These are phyloP conservation scores for Dendropsophus ebraccatus DNA, from an alignment of 2,113 vertebrate species.

Conservation along the genomic window DNA sequence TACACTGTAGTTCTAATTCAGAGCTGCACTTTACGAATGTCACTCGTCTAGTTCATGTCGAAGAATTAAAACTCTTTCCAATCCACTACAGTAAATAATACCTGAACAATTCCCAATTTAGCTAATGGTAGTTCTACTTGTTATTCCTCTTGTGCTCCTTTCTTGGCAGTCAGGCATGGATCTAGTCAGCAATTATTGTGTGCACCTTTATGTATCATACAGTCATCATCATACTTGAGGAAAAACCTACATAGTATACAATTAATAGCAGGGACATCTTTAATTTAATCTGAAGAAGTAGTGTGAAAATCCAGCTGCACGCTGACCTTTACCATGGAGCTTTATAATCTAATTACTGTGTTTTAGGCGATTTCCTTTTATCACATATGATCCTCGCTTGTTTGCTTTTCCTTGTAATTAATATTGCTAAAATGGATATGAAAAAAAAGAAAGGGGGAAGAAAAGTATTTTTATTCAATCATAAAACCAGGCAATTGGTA, in stretches of 20 bases:
- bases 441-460: too few species aligned
- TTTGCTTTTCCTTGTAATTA: conserved; percentile 7
- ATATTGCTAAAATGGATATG: not conserved
- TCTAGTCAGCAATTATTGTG: conserved; percentile 3
- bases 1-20: not conserved
- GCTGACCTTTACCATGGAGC: conserved; percentile 7
- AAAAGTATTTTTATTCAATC: not conserved
- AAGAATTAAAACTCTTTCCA: not conserved
- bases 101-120: not conserved
- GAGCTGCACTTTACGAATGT: not conserved
- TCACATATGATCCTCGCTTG: not conserved
- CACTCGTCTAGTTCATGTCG: not conserved
- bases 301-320: not conserved
- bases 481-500: not conserved
- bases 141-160: not conserved
- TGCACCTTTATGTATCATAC: conserved; percentile 12
- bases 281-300: not conserved
- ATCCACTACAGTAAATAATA: not conserved
- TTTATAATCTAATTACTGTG: conserved; percentile 13
- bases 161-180: not conserved
- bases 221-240: not conserved
- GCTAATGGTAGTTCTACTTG: not conserved
- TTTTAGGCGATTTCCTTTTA: conserved; percentile 7
- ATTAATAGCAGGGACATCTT: not conserved
- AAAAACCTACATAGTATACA: conserved; percentile 1